Conservation (phyloP, 2,113 vertebrate species). For the Embiotoca jacksoni region DNA sequence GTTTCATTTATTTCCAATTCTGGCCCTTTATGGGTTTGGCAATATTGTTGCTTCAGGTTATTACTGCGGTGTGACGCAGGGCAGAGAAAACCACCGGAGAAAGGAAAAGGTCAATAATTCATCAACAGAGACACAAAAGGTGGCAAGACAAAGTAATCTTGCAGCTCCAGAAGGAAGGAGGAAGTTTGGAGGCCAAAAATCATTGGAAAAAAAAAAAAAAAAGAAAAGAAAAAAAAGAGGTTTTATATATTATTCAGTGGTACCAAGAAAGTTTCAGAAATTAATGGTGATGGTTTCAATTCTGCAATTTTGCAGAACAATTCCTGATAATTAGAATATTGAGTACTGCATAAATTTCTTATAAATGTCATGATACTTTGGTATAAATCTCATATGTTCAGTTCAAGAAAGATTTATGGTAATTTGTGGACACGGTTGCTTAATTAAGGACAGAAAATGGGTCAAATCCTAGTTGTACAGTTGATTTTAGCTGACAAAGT, state of each 20-base stretch:
- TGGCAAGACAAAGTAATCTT: not conserved
- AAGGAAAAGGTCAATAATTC: slow-evolving; percentile 63
- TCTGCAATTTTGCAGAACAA: not conserved
- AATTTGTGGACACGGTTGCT: too few relatives aligned
- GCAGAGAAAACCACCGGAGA: slow-evolving; percentile 1
- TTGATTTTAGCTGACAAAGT: too few relatives aligned
- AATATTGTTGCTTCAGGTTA: slow-evolving; percentile 55
- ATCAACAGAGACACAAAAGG: slow-evolving; percentile 20
- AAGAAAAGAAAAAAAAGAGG: too few relatives aligned
- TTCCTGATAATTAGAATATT: too few relatives aligned
- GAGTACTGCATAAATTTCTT: too few relatives aligned
- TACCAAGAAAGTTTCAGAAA: not conserved
- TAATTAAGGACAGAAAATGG: too few relatives aligned
- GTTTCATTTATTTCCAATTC: slow-evolving; percentile 57
- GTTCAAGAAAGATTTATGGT: too few relatives aligned
- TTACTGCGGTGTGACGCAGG: slow-evolving; percentile 34
- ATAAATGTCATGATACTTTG: too few relatives aligned
- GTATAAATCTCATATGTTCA: too few relatives aligned
- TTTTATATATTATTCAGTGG: not conserved
- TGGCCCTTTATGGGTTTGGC: slow-evolving; percentile 35
- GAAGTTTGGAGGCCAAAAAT: not conserved
- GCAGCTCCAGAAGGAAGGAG: not conserved
- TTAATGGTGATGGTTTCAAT: too few relatives aligned
- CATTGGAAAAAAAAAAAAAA: not conserved
- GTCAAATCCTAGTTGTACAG: too few relatives aligned